Percentiles rank a stretch among this genome's conserved stretches.
Conservation (phyloP, 2,888 invertebrate genomes). For the Clostera curtula region DNA sequence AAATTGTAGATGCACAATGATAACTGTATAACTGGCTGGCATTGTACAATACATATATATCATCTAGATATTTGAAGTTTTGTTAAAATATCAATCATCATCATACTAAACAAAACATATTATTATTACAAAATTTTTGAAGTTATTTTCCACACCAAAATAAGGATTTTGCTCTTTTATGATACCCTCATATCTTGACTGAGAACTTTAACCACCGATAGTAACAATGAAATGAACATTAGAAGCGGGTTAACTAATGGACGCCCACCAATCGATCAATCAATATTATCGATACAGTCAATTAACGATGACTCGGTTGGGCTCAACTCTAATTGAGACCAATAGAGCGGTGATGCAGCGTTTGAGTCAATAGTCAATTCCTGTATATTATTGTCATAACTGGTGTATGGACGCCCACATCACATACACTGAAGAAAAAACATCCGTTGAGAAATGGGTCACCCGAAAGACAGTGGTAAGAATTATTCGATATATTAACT, state of each 20-base stretch:
- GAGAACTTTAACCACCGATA: too few relatives aligned
- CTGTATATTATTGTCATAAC: slow-evolving; percentile 18
- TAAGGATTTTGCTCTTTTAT: too few relatives aligned
- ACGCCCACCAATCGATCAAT: slow-evolving; percentile 55
- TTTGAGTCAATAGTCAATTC: slow-evolving; percentile 19
- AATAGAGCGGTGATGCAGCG: slow-evolving; percentile 31
- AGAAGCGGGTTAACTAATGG: slow-evolving; percentile 13
- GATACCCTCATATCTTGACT: too few relatives aligned
- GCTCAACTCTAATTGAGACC: slow-evolving; percentile 40
- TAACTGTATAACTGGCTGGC: too few relatives aligned
- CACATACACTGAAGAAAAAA: slow-evolving; percentile 8
- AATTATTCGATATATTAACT: slow-evolving; percentile 1
- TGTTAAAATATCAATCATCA: too few relatives aligned
- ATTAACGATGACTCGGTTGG: slow-evolving; percentile 39
- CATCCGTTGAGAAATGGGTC: slow-evolving; percentile 1
- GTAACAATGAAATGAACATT: slow-evolving; percentile 7
- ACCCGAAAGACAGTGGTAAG: too few relatives aligned
- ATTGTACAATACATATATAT: too few relatives aligned
- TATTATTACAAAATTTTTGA: too few relatives aligned
- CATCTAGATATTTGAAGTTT: too few relatives aligned
- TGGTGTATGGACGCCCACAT: slow-evolving; percentile 16
- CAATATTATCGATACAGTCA: slow-evolving; percentile 65
- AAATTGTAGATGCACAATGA: too few relatives aligned
- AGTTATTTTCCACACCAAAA: too few relatives aligned
- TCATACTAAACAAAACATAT: too few relatives aligned